Conservation (phyloP, 2,797 vertebrate genomes). For the Poliocrania exsul region DNA sequence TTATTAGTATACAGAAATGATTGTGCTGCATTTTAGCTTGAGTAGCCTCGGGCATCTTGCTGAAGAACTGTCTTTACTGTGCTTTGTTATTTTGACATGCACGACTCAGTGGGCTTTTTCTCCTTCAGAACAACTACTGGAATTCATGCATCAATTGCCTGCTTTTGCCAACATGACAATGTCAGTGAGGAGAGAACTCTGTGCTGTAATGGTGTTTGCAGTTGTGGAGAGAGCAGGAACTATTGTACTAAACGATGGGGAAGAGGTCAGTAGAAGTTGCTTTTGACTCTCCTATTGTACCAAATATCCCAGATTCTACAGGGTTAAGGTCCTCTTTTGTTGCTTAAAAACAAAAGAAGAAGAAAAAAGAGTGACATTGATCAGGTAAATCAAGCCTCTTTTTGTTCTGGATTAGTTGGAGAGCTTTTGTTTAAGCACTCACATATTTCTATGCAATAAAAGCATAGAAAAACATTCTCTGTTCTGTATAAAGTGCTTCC, state of each 20-base stretch:
- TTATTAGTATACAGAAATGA: conserved; percentile 48
- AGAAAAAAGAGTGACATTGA: background rate
- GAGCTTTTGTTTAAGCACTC: background rate
- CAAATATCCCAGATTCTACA: background rate
- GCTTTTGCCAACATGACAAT: conserved; percentile 99
- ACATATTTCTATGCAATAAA: background rate
- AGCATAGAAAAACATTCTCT: background rate
- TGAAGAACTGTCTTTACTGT: conserved; percentile 36
- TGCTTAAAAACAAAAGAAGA: background rate
- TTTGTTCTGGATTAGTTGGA: background rate
- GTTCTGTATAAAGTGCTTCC: background rate
- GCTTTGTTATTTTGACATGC: conserved; percentile 37
- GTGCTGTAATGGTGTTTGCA: conserved; percentile 98
- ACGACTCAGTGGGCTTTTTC: conserved; percentile 39
- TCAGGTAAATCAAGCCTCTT: background rate
- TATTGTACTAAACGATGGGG: conserved; percentile 94
- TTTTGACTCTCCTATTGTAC: background rate
- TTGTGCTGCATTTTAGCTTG: conserved; percentile 49
- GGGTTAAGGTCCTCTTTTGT: background rate
- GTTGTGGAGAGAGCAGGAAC: conserved; percentile 97
- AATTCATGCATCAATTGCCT: conserved; percentile 99
- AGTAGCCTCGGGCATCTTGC: conserved; percentile 25
- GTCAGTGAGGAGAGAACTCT: conserved; percentile 97
- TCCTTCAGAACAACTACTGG: conserved; percentile 94
- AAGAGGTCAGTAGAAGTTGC: conserved; percentile 86